Evolutionary conservation across 2,888 invertebrate genomes (phyloP), one percentile per base, ranked within the genome.

Genomic region (Campoletis raptor): DNA sequence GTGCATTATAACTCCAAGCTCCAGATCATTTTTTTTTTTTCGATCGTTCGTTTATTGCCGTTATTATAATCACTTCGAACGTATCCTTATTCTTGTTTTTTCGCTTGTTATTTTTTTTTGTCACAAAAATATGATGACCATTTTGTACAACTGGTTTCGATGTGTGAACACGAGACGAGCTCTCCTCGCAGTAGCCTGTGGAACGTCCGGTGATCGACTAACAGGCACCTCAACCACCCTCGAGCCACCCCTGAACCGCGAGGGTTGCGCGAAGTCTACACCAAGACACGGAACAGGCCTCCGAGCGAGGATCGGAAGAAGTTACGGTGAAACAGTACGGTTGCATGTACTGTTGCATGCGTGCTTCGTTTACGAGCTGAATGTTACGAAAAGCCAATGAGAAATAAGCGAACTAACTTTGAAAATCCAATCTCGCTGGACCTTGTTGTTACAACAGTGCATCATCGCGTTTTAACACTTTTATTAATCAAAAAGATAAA

Each of bases 171-270:
- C 24, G 21, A 64, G n/a, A 77, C 54, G 67, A 30, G 69, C 2
- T 42, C 40, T 74, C 45, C 67, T 54, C 67, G 69, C 61, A 72
- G 70, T 79, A 37, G 66, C 87, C 86, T 77, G 81, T 77, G 69
- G 81, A 86, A 89, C 85, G 89, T 88, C 85, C 85, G 73, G 81
- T 84, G 88, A 82, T 86, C 87, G 85, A 89, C 89, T 89, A 85
- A 78, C 73, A 76, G 80, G 78, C 66, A 74, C 45, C 81, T 61
- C 52, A 42, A 72, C 78, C 64, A 85, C 81, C 81, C 67, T 83
- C 80, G 76, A 81, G 54, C 73, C 77, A 73, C 73, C 81, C 81
- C 69, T 77, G 64, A 77, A 80, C 80, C 82, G 52, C 70, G 82
- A 79, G 80, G 48, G 77, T 81, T 48, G 83, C 77, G 73, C 79